Evolutionary conservation across 2,888 invertebrate genomes (phyloP).

Genomic region (Phyto melanocephala): DNA sequence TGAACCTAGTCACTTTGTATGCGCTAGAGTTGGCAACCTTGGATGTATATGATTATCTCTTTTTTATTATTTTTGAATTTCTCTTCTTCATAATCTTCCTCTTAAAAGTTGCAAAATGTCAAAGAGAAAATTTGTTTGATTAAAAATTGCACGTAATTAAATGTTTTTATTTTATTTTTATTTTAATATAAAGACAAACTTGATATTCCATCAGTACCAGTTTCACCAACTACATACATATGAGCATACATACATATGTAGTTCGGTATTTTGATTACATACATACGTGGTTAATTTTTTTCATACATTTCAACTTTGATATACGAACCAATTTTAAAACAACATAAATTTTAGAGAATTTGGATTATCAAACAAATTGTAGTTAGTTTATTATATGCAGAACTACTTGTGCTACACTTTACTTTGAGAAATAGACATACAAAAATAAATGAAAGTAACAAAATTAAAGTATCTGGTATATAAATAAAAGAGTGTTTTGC

Average conservation of each 20-base stretch:
- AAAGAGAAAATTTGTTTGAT: conserved; percentile 8
- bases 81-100: neutral
- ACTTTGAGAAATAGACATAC: neutral
- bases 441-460: conserved; percentile 24
- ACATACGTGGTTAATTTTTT: conserved; percentile 51
- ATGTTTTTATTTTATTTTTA: neutral
- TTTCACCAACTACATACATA: conserved; percentile 25
- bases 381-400: neutral
- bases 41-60: no score
- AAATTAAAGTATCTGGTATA: neutral
- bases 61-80: no score
- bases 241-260: neutral
- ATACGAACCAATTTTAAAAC: neutral
- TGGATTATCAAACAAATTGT: neutral
- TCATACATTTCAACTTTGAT: neutral
- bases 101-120: neutral
- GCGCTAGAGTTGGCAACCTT: no score
- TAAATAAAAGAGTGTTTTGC: neutral
- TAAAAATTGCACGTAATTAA: neutral
- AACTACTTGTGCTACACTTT: no score
- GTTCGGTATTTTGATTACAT: conserved; percentile 33
- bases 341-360: conserved; percentile 5
- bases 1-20: no score
- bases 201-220: conserved; percentile 18
- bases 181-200: neutral